Percentiles rank a stretch among this genome's conserved stretches.
Evolutionary conservation across 2,113 vertebrate species (phyloP).

Genomic region (Pseudorasbora parva): DNA sequence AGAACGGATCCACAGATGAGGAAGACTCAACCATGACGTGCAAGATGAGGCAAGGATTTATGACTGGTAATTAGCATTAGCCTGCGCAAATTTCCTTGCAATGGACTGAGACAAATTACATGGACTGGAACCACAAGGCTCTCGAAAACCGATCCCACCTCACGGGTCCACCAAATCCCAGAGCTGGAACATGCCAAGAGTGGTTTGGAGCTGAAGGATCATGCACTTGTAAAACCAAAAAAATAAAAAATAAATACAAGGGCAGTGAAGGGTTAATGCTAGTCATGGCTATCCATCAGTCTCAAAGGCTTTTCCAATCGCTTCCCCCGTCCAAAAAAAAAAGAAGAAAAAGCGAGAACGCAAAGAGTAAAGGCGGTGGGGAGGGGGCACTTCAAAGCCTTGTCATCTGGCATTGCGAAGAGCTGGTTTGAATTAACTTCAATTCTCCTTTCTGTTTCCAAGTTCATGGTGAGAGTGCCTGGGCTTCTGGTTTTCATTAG

Average conservation of each 20-base stretch:
- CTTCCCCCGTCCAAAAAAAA: slow-evolving; percentile 70
- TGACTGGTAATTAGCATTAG: slow-evolving; percentile 56
- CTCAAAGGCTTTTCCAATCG: slow-evolving; percentile 78
- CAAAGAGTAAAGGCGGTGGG: slow-evolving; percentile 45
- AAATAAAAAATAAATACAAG: too few relatives aligned
- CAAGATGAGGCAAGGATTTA: slow-evolving; percentile 46
- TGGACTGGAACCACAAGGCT: slow-evolving; percentile 41
- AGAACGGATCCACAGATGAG: slow-evolving; percentile 34
- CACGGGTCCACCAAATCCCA: slow-evolving; percentile 36
- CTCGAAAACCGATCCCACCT: slow-evolving; percentile 41
- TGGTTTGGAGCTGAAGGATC: slow-evolving; percentile 38
- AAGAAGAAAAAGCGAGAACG: slow-evolving; percentile 54
- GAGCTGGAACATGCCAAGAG: slow-evolving; percentile 29
- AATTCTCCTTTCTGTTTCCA: slow-evolving; percentile 83
- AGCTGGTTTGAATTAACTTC: slow-evolving; percentile 93
- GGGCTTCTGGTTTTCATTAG: slow-evolving; percentile 93
- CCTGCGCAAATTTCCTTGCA: slow-evolving; percentile 48
- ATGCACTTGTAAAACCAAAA: slow-evolving; percentile 54
- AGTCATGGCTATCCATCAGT: slow-evolving; percentile 64
- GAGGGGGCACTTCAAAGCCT: slow-evolving; percentile 87
- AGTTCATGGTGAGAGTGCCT: slow-evolving; percentile 85
- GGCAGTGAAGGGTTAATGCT: slow-evolving; percentile 70
- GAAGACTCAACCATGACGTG: slow-evolving; percentile 40
- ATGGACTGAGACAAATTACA: slow-evolving; percentile 51
- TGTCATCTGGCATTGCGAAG: slow-evolving; percentile 78